Percentiles rank a stretch among this genome's conserved stretches.
Conservation (phyloP, 2,113 vertebrate genomes). For the Ophthalmotilapia sp. region DNA sequence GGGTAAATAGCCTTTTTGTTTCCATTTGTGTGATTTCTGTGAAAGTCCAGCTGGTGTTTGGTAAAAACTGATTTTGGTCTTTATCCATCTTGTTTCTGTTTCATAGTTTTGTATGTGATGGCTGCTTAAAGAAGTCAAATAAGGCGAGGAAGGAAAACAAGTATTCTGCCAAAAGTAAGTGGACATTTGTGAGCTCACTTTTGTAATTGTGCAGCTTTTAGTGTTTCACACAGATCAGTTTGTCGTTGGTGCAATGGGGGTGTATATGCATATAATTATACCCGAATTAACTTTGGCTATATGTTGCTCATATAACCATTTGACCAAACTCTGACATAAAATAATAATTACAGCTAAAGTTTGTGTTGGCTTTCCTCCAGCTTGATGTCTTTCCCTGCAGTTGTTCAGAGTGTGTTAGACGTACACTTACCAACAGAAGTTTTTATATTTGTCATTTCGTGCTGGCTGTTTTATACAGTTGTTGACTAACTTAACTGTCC, state of each 20-base stretch:
- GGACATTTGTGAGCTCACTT: background rate
- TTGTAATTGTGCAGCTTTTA: background rate
- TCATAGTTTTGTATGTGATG: constrained; percentile 87
- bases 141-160: constrained; percentile 95
- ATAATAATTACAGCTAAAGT: background rate
- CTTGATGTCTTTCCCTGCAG: background rate
- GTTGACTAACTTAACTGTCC: background rate
- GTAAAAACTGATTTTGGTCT: background rate
- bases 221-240: background rate
- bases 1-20: constrained; percentile 73
- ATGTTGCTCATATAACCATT: background rate
- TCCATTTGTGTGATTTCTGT: background rate
- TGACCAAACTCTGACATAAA: background rate
- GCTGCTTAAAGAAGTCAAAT: constrained; percentile 92
- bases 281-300: background rate
- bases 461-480: background rate
- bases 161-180: constrained; percentile 95
- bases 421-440: background rate
- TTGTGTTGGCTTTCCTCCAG: background rate
- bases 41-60: background rate
- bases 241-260: background rate
- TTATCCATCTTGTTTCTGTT: background rate
- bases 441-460: background rate
- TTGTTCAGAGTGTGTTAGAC: background rate
- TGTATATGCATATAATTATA: background rate